Percentiles rank a stretch among this genome's conserved stretches.
These are phyloP conservation scores for Bombus pascuorum DNA, from an alignment of 1,140 invertebrate genomes.

Conservation along the genomic window DNA sequence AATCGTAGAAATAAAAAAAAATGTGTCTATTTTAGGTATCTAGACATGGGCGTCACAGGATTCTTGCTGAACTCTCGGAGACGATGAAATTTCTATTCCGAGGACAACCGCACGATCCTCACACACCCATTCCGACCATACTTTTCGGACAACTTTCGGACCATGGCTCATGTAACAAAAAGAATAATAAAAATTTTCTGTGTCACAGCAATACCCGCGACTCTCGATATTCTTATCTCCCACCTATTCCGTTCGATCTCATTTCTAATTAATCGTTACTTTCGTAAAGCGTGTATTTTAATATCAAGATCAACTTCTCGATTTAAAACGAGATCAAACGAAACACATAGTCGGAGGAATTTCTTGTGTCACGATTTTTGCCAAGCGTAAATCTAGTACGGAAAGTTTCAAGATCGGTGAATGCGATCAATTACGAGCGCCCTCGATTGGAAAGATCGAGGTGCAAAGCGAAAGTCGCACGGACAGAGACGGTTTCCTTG, in stretches of 20 bases:
- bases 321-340: not conserved
- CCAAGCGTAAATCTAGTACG: not conserved
- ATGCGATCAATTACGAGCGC: not conserved
- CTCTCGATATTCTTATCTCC: not conserved
- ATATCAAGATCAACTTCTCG: not conserved
- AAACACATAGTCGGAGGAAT: not conserved
- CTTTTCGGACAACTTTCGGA: conserved; percentile 80
- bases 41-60: conserved; percentile 69
- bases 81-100: conserved; percentile 72
- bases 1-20: not conserved
- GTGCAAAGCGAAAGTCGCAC: not conserved
- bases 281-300: not conserved
- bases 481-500: not conserved
- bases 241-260: not conserved
- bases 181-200: conserved; percentile 81
- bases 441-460: not conserved
- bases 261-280: not conserved
- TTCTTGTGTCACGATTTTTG: not conserved
- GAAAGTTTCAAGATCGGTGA: not conserved
- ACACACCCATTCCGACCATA: conserved; percentile 82
- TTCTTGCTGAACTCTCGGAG: conserved; percentile 78
- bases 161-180: conserved; percentile 81
- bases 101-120: conserved; percentile 82
- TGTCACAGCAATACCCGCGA: conserved; percentile 76
- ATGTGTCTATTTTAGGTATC: conserved; percentile 65